These are phyloP conservation scores for Papilio glaucus DNA, from an alignment of 1,140 invertebrate species.

Conservation along the genomic window DNA sequence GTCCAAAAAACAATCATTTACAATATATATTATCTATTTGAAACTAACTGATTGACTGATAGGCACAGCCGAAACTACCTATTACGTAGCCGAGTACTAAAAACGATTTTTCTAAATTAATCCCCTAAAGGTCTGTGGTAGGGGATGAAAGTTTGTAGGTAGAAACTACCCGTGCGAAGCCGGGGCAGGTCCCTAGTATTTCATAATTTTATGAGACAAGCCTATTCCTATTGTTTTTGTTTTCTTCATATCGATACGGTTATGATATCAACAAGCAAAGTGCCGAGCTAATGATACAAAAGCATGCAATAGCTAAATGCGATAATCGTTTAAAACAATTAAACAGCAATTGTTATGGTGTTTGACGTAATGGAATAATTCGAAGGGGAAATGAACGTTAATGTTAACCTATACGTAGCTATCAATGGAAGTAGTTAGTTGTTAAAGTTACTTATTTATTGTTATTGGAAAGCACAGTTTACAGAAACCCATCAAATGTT, in stretches of 20 bases:
- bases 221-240: too few species aligned
- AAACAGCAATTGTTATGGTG: slow-evolving; percentile 21
- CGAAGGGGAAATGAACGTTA: neutral
- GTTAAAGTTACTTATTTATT: slow-evolving; percentile 7
- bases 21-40: too few species aligned
- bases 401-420: neutral
- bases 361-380: slow-evolving; percentile 21
- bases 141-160: too few species aligned
- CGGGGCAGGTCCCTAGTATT: too few species aligned
- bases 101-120: too few species aligned
- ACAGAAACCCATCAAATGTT: neutral
- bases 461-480: neutral
- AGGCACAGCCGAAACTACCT: too few species aligned
- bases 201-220: too few species aligned
- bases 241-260: neutral
- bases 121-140: too few species aligned
- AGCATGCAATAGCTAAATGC: slow-evolving; percentile 19
- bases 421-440: too few species aligned
- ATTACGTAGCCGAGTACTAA: too few species aligned
- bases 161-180: too few species aligned
- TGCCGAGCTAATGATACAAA: neutral
- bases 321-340: slow-evolving; percentile 19
- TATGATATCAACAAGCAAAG: slow-evolving; percentile 1
- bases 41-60: too few species aligned
- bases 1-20: neutral